A percentile compares a stretch with the other conserved stretches of the same genome.
Evolutionary conservation across 2,888 invertebrate species (phyloP).

Genomic region (Malachius bipustulatus): DNA sequence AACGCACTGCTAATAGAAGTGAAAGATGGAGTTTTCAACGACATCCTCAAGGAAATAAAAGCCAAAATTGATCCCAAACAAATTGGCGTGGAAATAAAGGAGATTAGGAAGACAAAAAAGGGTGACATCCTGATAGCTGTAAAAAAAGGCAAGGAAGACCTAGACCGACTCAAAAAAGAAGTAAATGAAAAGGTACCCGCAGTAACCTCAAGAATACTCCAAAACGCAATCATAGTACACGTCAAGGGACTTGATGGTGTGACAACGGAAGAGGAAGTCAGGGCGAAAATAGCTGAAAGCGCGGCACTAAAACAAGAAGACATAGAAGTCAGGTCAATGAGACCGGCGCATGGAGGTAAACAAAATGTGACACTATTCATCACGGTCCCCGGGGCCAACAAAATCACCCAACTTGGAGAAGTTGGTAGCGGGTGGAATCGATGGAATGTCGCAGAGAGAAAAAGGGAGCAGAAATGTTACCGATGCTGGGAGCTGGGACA

Average conservation of each 20-base stretch:
- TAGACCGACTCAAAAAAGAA: slow-evolving; percentile 7
- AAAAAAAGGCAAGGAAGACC: slow-evolving; percentile 2
- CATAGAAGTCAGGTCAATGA: neutral
- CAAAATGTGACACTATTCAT: neutral
- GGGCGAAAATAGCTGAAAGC: slow-evolving; percentile 1
- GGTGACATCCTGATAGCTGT: slow-evolving; percentile 8
- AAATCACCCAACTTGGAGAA: slow-evolving; percentile 7
- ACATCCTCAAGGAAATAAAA: no score
- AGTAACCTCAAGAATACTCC: neutral
- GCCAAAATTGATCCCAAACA: no score
- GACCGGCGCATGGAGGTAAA: slow-evolving; percentile 8
- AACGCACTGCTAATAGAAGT: no score
- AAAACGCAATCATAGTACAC: slow-evolving; percentile 9
- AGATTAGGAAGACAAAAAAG: slow-evolving; percentile 2
- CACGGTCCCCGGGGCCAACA: slow-evolving; percentile 6
- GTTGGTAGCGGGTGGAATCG: slow-evolving; percentile 12
- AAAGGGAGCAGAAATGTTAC: slow-evolving; percentile 9
- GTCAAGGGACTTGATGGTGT: slow-evolving; percentile 13
- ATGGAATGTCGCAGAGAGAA: slow-evolving; percentile 11
- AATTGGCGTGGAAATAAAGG: slow-evolving; percentile 8
- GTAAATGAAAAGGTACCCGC: slow-evolving; percentile 2
- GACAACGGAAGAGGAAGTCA: slow-evolving; percentile 10
- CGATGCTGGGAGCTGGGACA: slow-evolving; percentile 11
- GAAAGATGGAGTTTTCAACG: no score
- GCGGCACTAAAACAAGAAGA: slow-evolving; percentile 1